Percentiles rank a stretch among this genome's conserved stretches.
phyloP scores from a whole-genome alignment of 2,888 invertebrate species.

The Trachelus troglodyta region DNA sequence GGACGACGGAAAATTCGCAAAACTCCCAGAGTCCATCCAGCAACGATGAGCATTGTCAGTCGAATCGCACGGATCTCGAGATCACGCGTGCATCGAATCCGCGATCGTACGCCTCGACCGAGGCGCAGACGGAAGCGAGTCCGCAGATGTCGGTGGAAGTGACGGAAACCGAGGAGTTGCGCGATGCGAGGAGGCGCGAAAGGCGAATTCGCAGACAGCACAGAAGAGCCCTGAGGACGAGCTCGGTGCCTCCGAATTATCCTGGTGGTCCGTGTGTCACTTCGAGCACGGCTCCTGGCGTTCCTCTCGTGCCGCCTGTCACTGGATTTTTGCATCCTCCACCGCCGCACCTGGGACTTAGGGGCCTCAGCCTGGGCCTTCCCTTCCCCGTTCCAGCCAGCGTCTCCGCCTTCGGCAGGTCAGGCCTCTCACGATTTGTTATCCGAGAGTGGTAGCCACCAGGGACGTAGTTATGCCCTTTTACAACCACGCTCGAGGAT shows the following conservation, averaged over 20 bases:
- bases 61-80: neutral
- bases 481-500: neutral
- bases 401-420: constrained; percentile 64
- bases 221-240: constrained; percentile 55
- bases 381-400: constrained; percentile 63
- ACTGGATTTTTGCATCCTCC: constrained; percentile 61
- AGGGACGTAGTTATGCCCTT: neutral
- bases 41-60: neutral
- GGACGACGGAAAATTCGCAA: constrained; percentile 31
- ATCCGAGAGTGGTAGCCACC: too few relatives aligned
- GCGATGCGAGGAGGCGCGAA: constrained; percentile 57
- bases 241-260: constrained; percentile 58
- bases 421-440: constrained; percentile 19
- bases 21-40: neutral
- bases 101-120: constrained; percentile 60
- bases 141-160: neutral
- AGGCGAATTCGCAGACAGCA: constrained; percentile 53
- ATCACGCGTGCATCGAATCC: too few relatives aligned
- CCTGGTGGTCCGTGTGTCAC: constrained; percentile 35
- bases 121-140: constrained; percentile 58
- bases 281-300: constrained; percentile 36
- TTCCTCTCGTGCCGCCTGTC: constrained; percentile 48
- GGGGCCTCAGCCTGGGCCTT: constrained; percentile 61
- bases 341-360: constrained; percentile 60
- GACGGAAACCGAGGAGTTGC: constrained; percentile 44